Conservation (phyloP, 2,888 invertebrate species). For the Merodon equestris region DNA sequence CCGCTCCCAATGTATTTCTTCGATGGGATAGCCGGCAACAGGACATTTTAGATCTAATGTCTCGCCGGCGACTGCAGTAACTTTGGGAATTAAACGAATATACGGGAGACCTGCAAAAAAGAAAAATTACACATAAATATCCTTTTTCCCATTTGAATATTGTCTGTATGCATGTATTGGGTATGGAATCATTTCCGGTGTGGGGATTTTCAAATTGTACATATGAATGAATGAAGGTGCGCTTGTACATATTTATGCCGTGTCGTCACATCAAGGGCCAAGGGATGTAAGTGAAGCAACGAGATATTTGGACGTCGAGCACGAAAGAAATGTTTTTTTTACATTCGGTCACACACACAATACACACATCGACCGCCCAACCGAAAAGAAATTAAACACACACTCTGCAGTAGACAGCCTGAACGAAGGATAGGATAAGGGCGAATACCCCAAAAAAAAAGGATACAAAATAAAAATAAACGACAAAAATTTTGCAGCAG, state of each 20-base stretch:
- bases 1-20: conserved; percentile 89
- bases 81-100: conserved; percentile 88
- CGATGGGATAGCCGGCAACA: conserved; percentile 90
- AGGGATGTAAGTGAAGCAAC: neutral
- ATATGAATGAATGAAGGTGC: conserved; percentile 49
- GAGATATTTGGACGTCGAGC: conserved; percentile 22
- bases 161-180: conserved; percentile 10
- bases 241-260: conserved; percentile 61
- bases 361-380: conserved; percentile 9
- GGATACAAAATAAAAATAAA: conserved; percentile 15
- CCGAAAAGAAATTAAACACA: conserved; percentile 58
- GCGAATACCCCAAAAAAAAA: conserved; percentile 1
- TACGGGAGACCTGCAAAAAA: conserved; percentile 84
- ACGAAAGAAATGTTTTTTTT: conserved; percentile 20
- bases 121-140: conserved; percentile 29
- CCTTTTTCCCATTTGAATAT: conserved; percentile 4
- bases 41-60: conserved; percentile 87
- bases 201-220: neutral
- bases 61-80: conserved; percentile 89
- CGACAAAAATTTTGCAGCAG: conserved; percentile 51
- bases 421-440: conserved; percentile 36
- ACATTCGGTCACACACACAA: neutral
- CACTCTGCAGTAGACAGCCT: conserved; percentile 62
- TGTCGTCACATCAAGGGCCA: conserved; percentile 38
- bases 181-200: too few species aligned